Base-by-base conservation (phyloP, 2,113 vertebrate genomes). In the Eulemur macaco region DNA sequence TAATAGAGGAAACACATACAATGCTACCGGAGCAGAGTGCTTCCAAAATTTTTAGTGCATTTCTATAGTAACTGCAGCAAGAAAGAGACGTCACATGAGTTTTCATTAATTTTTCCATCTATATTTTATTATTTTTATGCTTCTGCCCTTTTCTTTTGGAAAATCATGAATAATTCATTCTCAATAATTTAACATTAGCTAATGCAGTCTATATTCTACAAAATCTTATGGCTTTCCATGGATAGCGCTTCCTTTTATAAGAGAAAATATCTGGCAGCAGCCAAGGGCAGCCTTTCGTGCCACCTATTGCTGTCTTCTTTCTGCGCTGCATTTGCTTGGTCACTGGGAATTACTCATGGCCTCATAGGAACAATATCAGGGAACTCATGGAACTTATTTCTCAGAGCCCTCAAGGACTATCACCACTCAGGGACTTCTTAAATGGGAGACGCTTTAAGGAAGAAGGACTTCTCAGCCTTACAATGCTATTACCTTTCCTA, bases 121-220 rank as follows among this genome's bases (percentile, higher is more conserved):
- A 18, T 64, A 87, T 96, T 96, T 95, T 71, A 91, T 84, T 31
- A 64, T 52, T 78, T 90, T 69, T 87, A 54, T 91, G 25, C 71
- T 78, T 81, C 13, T 81, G 58, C 9, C 27, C 42, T n/a, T 91
- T 93, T 76, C 39, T 60, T 81, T 78, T 80, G 14, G 45, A 85
- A 88, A 90, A 86, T 60, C 15, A 69, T 64, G 56, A 89, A 25
- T 31, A 95, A 88, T 84, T 89, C 42, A 85, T 64, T 86, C 34
- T 85, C 9, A 27, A 39, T 63, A 63, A 77, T 88, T 87, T 95
- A 58, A 69, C 78, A 82, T 39, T 77, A 83, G 47, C 25, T 54
- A 60, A 6, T 42, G 0, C 21, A 64, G 34, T 56, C 34, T 52
- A 58, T 64, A 63, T 69, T 39, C 52, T 63, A 83, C 7, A 54